Percentiles rank a stretch among this genome's conserved stretches.
Evolutionary conservation across 2,888 invertebrate genomes (phyloP).

Genomic region (Caradrina clavipalpis): DNA sequence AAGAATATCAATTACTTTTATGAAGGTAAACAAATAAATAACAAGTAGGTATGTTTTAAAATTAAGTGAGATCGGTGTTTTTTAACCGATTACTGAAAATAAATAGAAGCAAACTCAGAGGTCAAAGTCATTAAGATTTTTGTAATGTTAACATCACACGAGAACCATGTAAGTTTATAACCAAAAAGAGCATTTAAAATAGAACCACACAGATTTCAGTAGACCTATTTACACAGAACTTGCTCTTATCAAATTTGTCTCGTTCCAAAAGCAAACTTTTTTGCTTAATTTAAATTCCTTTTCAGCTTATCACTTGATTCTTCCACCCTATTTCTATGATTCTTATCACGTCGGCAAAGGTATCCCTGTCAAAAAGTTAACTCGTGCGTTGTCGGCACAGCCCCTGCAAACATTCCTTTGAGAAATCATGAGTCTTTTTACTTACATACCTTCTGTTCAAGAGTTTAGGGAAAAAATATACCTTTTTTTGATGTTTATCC

Average conservation of each 20-base stretch:
- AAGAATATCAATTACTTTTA: no score
- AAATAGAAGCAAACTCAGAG: no score
- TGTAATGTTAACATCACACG: no score
- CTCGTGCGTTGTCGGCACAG: constrained; percentile 82
- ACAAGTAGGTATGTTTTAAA: no score
- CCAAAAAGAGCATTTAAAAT: no score
- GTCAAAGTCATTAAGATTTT: no score
- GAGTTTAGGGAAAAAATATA: constrained; percentile 36
- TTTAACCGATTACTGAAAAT: no score
- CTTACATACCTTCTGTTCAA: constrained; percentile 73
- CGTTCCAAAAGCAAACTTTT: background rate
- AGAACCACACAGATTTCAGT: background rate
- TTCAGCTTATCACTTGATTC: constrained; percentile 37
- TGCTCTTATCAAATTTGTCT: background rate
- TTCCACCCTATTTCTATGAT: constrained; percentile 70
- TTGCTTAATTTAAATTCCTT: background rate
- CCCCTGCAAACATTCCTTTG: constrained; percentile 86
- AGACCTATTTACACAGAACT: background rate
- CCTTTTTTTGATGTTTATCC: constrained; percentile 61
- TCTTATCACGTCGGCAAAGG: constrained; percentile 86
- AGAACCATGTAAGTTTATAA: no score
- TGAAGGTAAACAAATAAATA: no score
- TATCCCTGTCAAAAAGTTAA: constrained; percentile 89
- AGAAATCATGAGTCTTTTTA: constrained; percentile 87
- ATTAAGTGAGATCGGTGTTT: no score